These are phyloP conservation scores for Onychomys leucogaster DNA, from an alignment of 2,797 vertebrate species.

Conservation along the genomic window DNA sequence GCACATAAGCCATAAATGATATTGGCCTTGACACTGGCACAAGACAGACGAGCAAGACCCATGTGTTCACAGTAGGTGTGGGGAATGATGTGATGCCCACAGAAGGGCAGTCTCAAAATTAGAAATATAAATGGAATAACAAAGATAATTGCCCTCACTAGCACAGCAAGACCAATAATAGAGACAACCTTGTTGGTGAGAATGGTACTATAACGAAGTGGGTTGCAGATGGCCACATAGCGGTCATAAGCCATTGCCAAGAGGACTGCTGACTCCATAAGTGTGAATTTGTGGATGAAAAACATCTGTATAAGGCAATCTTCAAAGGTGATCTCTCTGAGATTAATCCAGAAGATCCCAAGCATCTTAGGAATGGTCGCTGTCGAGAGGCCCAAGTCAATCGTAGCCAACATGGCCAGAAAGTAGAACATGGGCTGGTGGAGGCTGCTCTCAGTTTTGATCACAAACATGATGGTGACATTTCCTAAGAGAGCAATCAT, in stretches of 20 bases:
- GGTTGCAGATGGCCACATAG: conserved; percentile 88
- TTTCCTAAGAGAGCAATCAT: conserved; percentile 57
- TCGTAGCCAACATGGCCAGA: conserved; percentile 61
- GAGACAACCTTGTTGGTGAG: conserved; percentile 78
- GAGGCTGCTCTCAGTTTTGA: conserved; percentile 54
- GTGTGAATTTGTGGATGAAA: conserved; percentile 86
- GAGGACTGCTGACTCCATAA: conserved; percentile 85
- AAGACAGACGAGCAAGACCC: conserved; percentile 75
- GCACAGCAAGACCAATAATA: conserved; percentile 23
- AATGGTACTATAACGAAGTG: conserved; percentile 86
- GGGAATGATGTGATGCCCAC: conserved; percentile 56
- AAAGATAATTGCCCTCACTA: conserved; percentile 49
- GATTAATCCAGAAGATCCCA: conserved; percentile 85
- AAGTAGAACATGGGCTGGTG: conserved; percentile 77
- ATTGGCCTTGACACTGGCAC: conserved; percentile 69
- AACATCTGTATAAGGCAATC: conserved; percentile 87
- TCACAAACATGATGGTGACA: conserved; percentile 61
- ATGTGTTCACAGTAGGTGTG: conserved; percentile 79
- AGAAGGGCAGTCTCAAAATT: conserved; percentile 68
- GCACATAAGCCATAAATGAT: conserved; percentile 74
- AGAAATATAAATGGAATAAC: conserved; percentile 67
- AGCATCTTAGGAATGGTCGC: conserved; percentile 87
- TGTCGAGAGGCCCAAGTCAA: conserved; percentile 70
- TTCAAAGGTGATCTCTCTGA: conserved; percentile 85
- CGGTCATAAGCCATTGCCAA: conserved; percentile 89